Evolutionary conservation across 2,888 invertebrate genomes (phyloP), one percentile per base, ranked within the genome.

Genomic region (Drosophila algonquin): DNA sequence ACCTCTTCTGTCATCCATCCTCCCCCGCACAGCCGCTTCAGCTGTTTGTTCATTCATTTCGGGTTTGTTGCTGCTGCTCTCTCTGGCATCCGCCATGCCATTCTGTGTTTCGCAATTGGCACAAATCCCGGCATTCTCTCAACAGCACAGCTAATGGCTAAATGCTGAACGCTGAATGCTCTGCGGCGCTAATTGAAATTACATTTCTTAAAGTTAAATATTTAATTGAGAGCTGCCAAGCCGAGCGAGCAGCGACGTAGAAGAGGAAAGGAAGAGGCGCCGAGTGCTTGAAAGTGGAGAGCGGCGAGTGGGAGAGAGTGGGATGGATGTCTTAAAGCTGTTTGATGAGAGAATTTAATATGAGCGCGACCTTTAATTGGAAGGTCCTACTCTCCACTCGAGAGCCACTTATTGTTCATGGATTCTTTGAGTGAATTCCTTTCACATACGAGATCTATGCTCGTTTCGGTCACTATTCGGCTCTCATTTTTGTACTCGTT

Each of bases 101-200:
- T 73, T 70, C 57, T 50, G 67, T 52, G 56, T 63, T 80, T 81
- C 76, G 65, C 79, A 82, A 82, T 87, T 87, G 82, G 82, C 87
- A 87, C 82, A 87, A 82, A 87, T 87, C 87, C 84, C 73, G 65
- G 65, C 52, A 63, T 63, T 68, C 77, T 75, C 80, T 63, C 27
- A 51, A 54, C 83, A 72, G 40, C 40, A 40, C 40, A 14, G 40
- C 85, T 82, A 82, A 82, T 87, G 82, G 85, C 75, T 68, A 81
- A 79, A 84, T 84, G 87, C 63, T 87, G 40, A 40, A 12, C 6
- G 40, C 40, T 40, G 40, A 40, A 40, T 40, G 40, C 6, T 40
- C 14, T 40, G 79, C 73, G 85, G 81, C 77, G 81, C 87, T 87
- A 83, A 87, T 87, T 83, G 87, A 87, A 83, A 87, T 87, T 87